A percentile compares a stretch with the other conserved stretches of the same genome.
These are phyloP conservation scores for Stegodyphus dumicola DNA, from an alignment of 1,140 invertebrate species.

Conservation along the genomic window DNA sequence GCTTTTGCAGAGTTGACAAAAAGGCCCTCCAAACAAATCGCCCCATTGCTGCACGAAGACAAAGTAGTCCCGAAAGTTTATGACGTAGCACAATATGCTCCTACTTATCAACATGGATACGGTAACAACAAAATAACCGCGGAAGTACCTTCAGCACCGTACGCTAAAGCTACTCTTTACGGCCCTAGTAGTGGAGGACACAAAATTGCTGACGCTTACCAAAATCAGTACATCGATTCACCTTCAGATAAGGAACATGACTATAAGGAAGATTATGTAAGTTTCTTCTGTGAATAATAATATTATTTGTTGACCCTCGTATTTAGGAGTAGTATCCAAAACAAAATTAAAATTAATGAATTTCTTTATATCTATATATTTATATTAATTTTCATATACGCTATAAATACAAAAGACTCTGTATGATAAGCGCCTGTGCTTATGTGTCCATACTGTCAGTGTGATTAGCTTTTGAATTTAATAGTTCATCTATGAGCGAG, in stretches of 20 bases:
- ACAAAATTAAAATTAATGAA: neutral
- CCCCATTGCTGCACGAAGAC: neutral
- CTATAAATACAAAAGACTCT: no score
- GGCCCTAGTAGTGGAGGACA: conserved; percentile 25
- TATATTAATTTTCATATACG: no score
- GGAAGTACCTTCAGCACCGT: neutral
- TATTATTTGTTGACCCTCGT: neutral
- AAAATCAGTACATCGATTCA: conserved; percentile 12
- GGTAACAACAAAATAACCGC: conserved; percentile 1
- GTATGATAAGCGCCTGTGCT: no score
- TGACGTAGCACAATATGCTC: neutral
- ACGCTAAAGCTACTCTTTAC: conserved; percentile 18
- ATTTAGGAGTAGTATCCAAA: neutral
- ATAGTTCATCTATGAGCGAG: no score
- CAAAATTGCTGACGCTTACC: conserved; percentile 36
- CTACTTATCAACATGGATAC: conserved; percentile 15
- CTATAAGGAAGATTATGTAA: conserved; percentile 41
- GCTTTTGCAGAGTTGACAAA: neutral
- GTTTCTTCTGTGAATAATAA: neutral
- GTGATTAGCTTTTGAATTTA: no score
- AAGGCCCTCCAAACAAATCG: neutral
- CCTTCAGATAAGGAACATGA: conserved; percentile 9
- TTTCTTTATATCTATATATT: no score
- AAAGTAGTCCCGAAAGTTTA: conserved; percentile 5
- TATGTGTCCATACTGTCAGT: no score